Evolutionary conservation across 2,113 vertebrate genomes (phyloP), one percentile per base, ranked within the genome.

Genomic region (Nothocercus nigrocapillus): DNA sequence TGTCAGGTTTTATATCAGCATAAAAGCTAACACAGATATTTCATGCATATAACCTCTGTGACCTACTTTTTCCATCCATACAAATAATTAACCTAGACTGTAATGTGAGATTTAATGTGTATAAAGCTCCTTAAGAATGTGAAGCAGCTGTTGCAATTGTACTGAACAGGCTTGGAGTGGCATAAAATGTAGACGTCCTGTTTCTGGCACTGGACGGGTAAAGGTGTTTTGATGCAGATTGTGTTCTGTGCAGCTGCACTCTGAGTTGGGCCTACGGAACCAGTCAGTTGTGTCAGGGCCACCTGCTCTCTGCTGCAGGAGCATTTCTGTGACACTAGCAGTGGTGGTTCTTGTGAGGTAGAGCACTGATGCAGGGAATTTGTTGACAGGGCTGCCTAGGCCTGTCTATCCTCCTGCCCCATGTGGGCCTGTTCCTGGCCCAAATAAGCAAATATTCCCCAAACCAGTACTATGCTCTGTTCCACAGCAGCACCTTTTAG

Each of bases 191-290:
- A 13, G 45, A n/a, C 0, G 3, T 44, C 66, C 70, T 0, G 0
- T 11, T 75, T 49, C 30, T 34, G 27, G 40, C 24, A 18, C 27
- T 7, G 27, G 18, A 40, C 25, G 14, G 51, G 22, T 24, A 54
- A 59, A 13, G 24, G 21, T 1, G 4, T 28, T 32, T 32, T 5
- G 1, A 8, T n/a, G 82, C 2, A 1, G 10, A 4, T 47, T 4
- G 1, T 9, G 8, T n/a, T 32, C 1, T 1, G 4, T 18, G 30
- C 0, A 0, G 64, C 13, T 25, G 25, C 28, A 20, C 54, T 56
- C 54, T 30, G 27, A 30, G 54, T 30, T 56, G 54, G 24, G 27
- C 15, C 15, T 28, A 30, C 28, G 21, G 32, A 40, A 19, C 72
- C 49, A 30, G 30, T 54, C 64, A 77, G 47, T n/a, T 7, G 16